Evolutionary conservation across 2,888 invertebrate species (phyloP).

Genomic region (Sphinx pinastri): DNA sequence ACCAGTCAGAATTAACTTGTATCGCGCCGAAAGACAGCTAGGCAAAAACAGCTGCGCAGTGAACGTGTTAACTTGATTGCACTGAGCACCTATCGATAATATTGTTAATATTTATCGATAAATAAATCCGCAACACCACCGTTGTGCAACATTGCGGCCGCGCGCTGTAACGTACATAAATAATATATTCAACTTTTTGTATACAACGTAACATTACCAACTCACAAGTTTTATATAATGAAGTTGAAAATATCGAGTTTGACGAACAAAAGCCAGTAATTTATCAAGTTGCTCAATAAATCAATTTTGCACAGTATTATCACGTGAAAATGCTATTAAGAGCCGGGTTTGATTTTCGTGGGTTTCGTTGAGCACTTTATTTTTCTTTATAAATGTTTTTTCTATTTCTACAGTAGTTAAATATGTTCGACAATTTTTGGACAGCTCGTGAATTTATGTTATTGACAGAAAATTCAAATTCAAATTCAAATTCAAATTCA

Average conservation of each 20-base stretch:
- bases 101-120: not conserved
- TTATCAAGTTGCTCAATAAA: not conserved
- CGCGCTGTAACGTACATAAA: slow-evolving; percentile 24
- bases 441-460: no score
- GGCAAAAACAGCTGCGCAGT: no score
- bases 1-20: no score
- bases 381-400: no score
- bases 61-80: no score
- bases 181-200: slow-evolving; percentile 20
- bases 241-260: not conserved
- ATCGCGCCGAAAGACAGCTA: no score
- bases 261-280: not conserved
- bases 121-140: slow-evolving; percentile 28
- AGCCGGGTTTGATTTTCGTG: not conserved
- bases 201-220: slow-evolving; percentile 16
- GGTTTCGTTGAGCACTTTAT: no score
- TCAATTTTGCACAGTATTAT: not conserved
- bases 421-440: no score
- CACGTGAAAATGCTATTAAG: not conserved
- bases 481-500: no score
- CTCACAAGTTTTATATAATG: slow-evolving; percentile 12
- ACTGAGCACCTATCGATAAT: not conserved
- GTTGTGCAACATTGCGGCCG: slow-evolving; percentile 31
- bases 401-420: no score
- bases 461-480: no score